Evolutionary conservation across 2,113 vertebrate genomes (phyloP).

Genomic region (Neodon shergylaensis): DNA sequence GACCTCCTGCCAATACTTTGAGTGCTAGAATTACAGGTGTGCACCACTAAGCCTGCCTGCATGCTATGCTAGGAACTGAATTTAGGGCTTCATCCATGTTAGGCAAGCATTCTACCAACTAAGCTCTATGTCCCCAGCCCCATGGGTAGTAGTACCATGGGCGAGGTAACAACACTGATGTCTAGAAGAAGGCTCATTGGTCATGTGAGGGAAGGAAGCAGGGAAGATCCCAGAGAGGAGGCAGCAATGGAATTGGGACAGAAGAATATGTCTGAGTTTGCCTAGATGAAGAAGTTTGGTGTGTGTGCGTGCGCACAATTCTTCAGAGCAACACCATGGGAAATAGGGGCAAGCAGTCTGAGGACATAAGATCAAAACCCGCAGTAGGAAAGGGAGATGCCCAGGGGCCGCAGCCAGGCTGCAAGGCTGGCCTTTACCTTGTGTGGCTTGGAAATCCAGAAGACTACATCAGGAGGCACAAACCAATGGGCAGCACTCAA

Average conservation of each 20-base stretch:
- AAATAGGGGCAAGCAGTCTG: neutral
- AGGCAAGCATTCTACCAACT: neutral
- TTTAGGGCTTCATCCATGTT: neutral
- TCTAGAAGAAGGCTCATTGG: neutral
- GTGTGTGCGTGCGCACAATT: too few relatives aligned
- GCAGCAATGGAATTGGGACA: neutral
- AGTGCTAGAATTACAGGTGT: neutral
- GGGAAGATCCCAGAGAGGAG: neutral
- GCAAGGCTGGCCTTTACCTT: neutral
- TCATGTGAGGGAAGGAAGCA: fast-evolving
- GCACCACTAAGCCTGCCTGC: neutral
- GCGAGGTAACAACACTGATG: neutral
- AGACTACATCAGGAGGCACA: too few relatives aligned
- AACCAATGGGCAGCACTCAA: neutral
- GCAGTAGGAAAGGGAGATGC: neutral
- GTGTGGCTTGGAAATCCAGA: neutral
- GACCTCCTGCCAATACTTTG: neutral
- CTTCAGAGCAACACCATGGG: neutral
- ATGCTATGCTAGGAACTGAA: neutral
- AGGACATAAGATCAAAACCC: neutral
- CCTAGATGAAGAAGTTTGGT: neutral
- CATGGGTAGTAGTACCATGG: neutral
- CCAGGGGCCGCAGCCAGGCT: too few relatives aligned
- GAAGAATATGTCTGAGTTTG: neutral
- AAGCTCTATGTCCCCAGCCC: neutral